Evolutionary conservation across 2,797 vertebrate genomes (phyloP).

Genomic region (Pseudochirops corinnae): DNA sequence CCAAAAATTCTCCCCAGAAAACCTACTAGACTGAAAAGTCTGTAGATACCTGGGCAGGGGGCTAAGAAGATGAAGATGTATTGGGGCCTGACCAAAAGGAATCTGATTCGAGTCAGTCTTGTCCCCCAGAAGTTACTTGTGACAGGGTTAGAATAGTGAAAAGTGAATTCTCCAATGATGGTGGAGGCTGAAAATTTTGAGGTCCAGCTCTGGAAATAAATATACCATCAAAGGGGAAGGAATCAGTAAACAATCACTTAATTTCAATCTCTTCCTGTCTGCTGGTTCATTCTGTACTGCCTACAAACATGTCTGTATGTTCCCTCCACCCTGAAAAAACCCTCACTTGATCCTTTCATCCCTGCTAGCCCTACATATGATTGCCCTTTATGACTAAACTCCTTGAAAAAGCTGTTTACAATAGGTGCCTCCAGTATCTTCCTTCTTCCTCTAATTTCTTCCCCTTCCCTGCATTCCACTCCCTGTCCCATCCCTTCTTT

Average conservation of each 20-base stretch:
- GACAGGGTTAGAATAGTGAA: too few species aligned
- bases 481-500: neutral
- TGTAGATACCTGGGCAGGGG: too few species aligned
- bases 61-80: too few species aligned
- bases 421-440: neutral
- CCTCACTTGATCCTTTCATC: neutral
- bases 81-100: too few species aligned
- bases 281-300: neutral
- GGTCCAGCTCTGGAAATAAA: too few species aligned
- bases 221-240: neutral
- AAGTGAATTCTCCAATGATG: neutral
- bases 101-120: neutral
- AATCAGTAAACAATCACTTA: neutral
- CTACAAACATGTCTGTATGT: neutral
- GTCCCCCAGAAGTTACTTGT: neutral
- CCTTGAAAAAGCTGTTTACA: neutral
- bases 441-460: neutral
- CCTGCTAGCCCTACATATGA: neutral
- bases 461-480: neutral
- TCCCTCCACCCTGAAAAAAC: neutral
- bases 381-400: neutral
- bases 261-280: neutral
- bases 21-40: too few species aligned
- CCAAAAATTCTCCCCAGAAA: too few species aligned
- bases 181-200: too few species aligned